Base-by-base conservation (phyloP, 2,113 vertebrate species). In the Zapornia atra region DNA sequence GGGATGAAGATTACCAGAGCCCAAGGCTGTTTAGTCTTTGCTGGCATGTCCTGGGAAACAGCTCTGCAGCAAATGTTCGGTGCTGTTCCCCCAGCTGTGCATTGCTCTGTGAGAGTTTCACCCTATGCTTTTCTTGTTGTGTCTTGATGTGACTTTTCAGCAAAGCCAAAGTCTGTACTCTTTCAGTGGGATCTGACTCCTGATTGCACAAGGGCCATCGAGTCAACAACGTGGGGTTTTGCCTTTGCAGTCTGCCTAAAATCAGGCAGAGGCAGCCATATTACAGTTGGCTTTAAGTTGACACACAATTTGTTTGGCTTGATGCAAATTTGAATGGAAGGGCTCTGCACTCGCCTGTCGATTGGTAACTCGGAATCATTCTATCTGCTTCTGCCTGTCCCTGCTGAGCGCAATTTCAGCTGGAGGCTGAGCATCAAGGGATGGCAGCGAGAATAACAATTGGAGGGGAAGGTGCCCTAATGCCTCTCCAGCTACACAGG, bases 1-100 rank as follows among this genome's bases (percentile, higher is more conserved):
- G 29, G 61, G 54, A 59, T 95, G 92, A 91, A 72, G 75, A 79
- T 83, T 65, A 51, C 63, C 92, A 90, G 94, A 93, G 72, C 82
- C 56, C 42, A 75, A 68, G 33, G 69, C 72, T 75, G 65, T 86
- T 94, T 60, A 51, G n/a, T 59, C 80, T 88, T 86, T 50, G 83
- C 72, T 82, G 29, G 68, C 3, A 0, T 75, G 72, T 60, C 66
- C 80, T 89, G 88, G 69, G 59, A 73, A 63, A 86, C 36, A 72
- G 60, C 42, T 81, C 80, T 81, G 83, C 24, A 78, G 88, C 44
- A 59, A 83, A 89, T 56, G 86, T 60, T 75, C 61, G 31, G 53
- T 34, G 78, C 84, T 59, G 17, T 48, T 65, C 13, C 24, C 33
- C 18, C 9, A 29, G 60, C 34, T 36, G 76, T 68, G 53, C 9